Evolutionary conservation across 2,888 invertebrate genomes (phyloP).

Genomic region (Tipula helvola): DNA sequence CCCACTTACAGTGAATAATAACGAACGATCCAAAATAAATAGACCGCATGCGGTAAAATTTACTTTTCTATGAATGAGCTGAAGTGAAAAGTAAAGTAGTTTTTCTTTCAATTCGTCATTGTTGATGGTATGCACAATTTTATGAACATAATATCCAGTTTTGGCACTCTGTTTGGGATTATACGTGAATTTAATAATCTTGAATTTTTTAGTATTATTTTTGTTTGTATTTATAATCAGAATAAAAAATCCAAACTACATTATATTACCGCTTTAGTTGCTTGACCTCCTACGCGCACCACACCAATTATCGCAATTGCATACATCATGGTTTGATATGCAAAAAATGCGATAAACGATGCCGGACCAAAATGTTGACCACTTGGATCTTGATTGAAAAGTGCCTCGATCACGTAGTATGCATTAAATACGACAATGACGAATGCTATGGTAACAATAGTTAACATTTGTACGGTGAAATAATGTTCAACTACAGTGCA

Average conservation of each 20-base stretch:
- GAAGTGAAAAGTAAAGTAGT: constrained; percentile 28
- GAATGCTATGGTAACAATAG: constrained; percentile 31
- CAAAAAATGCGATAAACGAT: constrained; percentile 31
- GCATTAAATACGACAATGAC: constrained; percentile 31
- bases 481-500: constrained; percentile 30
- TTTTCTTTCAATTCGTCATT: constrained; percentile 27
- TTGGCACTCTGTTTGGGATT: constrained; percentile 21
- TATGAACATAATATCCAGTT: constrained; percentile 28
- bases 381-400: constrained; percentile 25
- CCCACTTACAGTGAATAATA: constrained; percentile 31
- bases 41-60: constrained; percentile 33
- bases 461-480: constrained; percentile 28
- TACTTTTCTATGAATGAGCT: constrained; percentile 29
- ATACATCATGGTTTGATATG: constrained; percentile 30
- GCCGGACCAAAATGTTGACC: constrained; percentile 28
- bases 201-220: neutral
- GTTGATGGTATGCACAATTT: constrained; percentile 29
- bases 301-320: constrained; percentile 28
- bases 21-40: constrained; percentile 32
- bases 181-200: neutral
- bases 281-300: constrained; percentile 28
- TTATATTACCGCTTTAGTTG: constrained; percentile 24
- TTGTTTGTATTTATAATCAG: neutral
- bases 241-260: neutral
- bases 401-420: constrained; percentile 29